Percentiles rank a stretch among this genome's conserved stretches.
Evolutionary conservation across 2,888 invertebrate genomes (phyloP).

Genomic region (Reticulitermes lucifugus): DNA sequence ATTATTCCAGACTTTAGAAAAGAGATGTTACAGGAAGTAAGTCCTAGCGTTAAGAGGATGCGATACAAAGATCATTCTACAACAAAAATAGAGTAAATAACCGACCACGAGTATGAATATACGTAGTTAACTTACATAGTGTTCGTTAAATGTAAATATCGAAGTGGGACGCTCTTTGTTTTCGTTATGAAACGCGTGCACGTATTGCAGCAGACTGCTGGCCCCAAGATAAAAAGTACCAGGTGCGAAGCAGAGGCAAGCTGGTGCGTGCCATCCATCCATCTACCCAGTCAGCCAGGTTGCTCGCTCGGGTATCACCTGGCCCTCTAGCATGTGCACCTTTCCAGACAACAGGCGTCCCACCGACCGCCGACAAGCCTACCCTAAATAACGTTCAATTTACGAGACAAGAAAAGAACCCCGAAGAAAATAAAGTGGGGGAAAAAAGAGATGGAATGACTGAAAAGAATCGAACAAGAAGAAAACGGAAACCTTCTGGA

Average conservation of each 20-base stretch:
- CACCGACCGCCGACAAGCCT: neutral
- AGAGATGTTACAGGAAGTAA: too few relatives aligned
- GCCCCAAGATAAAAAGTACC: conserved; percentile 1
- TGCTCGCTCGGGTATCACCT: conserved; percentile 1
- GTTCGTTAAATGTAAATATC: conserved; percentile 7
- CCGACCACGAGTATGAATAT: too few relatives aligned
- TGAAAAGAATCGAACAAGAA: conserved; percentile 33
- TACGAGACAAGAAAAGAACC: conserved; percentile 18
- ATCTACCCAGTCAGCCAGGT: too few relatives aligned
- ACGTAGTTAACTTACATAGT: neutral
- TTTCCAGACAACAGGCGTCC: neutral
- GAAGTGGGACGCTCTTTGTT: neutral
- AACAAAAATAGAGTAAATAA: too few relatives aligned
- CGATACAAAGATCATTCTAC: too few relatives aligned
- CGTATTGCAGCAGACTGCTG: too few relatives aligned
- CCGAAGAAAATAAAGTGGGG: neutral
- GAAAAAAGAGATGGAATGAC: neutral
- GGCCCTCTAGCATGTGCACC: conserved; percentile 17
- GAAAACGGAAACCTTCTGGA: conserved; percentile 19
- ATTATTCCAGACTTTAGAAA: too few relatives aligned
- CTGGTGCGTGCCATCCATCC: conserved; percentile 9
- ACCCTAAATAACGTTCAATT: conserved; percentile 23
- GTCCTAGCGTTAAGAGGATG: too few relatives aligned
- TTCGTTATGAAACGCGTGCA: neutral
- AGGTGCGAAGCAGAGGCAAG: conserved; percentile 1